Evolutionary conservation across 2,888 invertebrate genomes (phyloP).

Genomic region (Prenolepis imparis): DNA sequence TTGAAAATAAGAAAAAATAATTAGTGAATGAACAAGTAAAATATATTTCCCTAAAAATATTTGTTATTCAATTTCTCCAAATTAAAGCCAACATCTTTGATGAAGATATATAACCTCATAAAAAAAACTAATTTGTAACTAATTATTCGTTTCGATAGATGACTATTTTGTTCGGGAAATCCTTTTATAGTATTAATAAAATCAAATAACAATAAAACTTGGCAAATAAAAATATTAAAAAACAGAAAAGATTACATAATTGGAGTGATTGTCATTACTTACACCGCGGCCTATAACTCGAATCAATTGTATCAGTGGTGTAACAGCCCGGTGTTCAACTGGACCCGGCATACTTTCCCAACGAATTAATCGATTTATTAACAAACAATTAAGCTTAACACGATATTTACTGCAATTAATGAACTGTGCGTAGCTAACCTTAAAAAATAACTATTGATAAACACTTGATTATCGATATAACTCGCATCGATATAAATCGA

Average conservation of each 20-base stretch:
- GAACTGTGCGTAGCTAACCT: neutral
- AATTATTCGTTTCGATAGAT: neutral
- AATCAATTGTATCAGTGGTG: conserved; percentile 61
- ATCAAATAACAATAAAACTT: conserved; percentile 38
- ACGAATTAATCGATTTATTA: neutral
- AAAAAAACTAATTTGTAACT: neutral
- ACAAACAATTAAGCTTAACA: neutral
- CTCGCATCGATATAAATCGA: neutral
- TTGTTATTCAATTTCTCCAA: neutral
- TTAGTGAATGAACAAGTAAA: neutral
- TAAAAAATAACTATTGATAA: neutral
- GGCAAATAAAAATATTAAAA: conserved; percentile 27
- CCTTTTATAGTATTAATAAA: neutral
- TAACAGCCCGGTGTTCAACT: conserved; percentile 63
- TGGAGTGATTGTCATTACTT: conserved; percentile 61
- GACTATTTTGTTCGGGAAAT: neutral
- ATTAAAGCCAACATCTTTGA: neutral
- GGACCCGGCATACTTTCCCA: conserved; percentile 57
- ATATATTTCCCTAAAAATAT: neutral
- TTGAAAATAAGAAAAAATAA: neutral
- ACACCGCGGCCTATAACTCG: conserved; percentile 72
- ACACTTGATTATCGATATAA: neutral
- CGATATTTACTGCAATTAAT: neutral
- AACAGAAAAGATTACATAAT: conserved; percentile 14
- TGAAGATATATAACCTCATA: neutral